Base-by-base conservation (phyloP, 2,113 vertebrate genomes). In the Dasypus novemcinctus region DNA sequence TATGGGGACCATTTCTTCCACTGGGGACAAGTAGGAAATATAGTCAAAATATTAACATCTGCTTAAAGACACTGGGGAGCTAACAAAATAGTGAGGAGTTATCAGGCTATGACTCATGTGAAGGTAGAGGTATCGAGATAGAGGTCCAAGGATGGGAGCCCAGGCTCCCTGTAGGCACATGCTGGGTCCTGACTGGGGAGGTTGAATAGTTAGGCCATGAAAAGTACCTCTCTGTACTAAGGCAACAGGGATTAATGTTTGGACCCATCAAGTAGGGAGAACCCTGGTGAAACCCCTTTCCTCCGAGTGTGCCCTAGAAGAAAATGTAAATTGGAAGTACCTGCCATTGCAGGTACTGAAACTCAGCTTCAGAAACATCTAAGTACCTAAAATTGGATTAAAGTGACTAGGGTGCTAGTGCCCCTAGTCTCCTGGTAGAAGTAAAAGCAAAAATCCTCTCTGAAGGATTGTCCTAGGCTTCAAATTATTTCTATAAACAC, bases 11-110 rank as follows among this genome's bases (percentile, higher is more conserved):
- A 90, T 23, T 92, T 92, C 36, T 94, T 89, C 63, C 54, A 31
- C 25, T 57, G 10, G 79, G 46, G 36, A 80, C 72, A 86, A 25
- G 89, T 94, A 92, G 84, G 27, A 95, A 85, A 85, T 89, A 89
- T 49, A 74, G n/a, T 69, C 2, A 5, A 69, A 78, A 52, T 88
- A 85, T 10, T 78, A 87, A 59, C 43, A 85, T 89, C 59, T 94
- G 29, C 87, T 89, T 75, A 36, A 92, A 95, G 66, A 63, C 88
- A 63, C 41, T 84, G 66, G 76, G 27, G 29, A 46, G 27, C 57
- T 17, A 66, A 41, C 9, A 41, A 20, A 20, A 29, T 88, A 83
- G 80, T 90, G 66, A 86, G 79, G 33, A 89, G 68, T 84, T 79
- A 71, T 43, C 25, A 71, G 54, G 43, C 63, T 64, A 0, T n/a